Base-by-base conservation (phyloP, 2,113 vertebrate genomes). In the Xiphophorus hellerii region DNA sequence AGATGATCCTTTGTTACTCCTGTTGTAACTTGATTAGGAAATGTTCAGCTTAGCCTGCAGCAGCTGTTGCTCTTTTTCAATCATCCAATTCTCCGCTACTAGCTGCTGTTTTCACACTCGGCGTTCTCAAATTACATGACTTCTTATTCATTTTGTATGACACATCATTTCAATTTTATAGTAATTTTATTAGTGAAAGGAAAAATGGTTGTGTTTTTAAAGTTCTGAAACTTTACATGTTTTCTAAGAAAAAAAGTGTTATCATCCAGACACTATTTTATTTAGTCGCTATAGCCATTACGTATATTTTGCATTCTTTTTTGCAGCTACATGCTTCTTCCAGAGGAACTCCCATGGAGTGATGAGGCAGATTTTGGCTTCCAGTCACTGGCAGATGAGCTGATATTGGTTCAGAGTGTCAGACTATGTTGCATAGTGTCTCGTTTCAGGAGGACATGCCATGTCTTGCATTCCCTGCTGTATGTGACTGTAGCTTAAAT, bases 381-480 rank as follows among this genome's bases (percentile, higher is more conserved):
- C 75, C 58, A 15, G 33, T 58, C 35, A 42, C 68, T 60, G 60
- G 42, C 48, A 33, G 30, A 73, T 44, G 54, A 76, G 60, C 28
- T 67, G 77, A 71, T 68, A 37, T 37, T 31, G 54, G 77, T 77
- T 66, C 71, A 44, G 7, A 71, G 14, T 39, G 66, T 81, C 80
- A 78, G 58, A 51, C 22, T 58, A 54, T 54, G 66, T 37, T 63
- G 66, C 37, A 37, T 42, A 39, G 22, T 17, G 64, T 82, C 77
- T 44, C 2, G 4, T 84, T 79, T 86, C 77, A 61, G 66, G 31
- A 67, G 58, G 74, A 37, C 48, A 29, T 35, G 68, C 58, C 63
- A 44, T 20, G 62, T 78, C 76, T 82, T 86, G 44, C 65, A 22
- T 83, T 66, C 81, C 76, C 35, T 63, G 35, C 67, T 54, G 14